These are phyloP conservation scores for Beroe ovata DNA, from an alignment of 37 sponge, comb jelly and placozoan genomes.

Conservation along the genomic window DNA sequence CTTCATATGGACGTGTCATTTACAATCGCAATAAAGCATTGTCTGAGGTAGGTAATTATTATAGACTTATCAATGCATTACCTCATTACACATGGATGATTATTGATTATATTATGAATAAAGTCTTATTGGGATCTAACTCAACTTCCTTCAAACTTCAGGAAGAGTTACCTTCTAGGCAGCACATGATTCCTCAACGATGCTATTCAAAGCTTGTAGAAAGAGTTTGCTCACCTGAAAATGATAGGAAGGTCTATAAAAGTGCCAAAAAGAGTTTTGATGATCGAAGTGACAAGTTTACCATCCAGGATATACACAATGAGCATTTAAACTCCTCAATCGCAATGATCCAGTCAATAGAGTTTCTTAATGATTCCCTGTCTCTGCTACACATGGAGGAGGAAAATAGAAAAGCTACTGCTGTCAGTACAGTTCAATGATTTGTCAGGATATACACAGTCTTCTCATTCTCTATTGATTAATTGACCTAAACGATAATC, in stretches of 20 bases:
- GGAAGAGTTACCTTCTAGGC: conserved; percentile 1
- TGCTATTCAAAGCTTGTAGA: neutral
- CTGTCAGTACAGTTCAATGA: neutral
- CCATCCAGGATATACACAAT: neutral
- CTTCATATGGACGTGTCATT: neutral
- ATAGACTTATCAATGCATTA: too few species aligned
- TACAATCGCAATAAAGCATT: neutral
- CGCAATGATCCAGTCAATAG: conserved; percentile 32
- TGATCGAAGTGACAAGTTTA: too few species aligned
- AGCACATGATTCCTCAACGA: neutral
- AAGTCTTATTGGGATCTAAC: too few species aligned
- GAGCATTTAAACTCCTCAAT: neutral
- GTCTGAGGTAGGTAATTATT: neutral
- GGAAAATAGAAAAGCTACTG: conserved; percentile 29
- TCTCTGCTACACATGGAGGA: conserved; percentile 8
- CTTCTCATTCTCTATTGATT: neutral
- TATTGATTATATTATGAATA: too few species aligned
- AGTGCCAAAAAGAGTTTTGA: neutral
- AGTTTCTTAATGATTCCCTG: conserved; percentile 26
- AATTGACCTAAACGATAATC: neutral
- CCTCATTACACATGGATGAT: too few species aligned
- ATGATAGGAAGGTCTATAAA: neutral
- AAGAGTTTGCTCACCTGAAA: neutral
- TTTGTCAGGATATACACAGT: neutral
- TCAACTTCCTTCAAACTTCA: neutral